These are phyloP conservation scores for Drosophila setosimentum DNA, from an alignment of 2,888 invertebrate species.

Conservation along the genomic window DNA sequence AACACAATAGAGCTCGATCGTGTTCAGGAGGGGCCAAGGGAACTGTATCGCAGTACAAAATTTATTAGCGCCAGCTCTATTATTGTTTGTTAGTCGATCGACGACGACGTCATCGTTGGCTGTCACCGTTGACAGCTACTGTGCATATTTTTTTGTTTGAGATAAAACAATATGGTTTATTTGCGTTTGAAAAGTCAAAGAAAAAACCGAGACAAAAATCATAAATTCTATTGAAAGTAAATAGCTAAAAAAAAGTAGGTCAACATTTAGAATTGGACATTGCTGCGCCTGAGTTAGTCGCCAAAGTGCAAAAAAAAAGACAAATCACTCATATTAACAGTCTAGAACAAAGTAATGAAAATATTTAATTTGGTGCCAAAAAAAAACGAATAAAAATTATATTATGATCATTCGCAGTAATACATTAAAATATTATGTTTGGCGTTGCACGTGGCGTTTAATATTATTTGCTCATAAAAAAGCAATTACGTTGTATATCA, in stretches of 20 bases:
- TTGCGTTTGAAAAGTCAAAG: conserved; percentile 26
- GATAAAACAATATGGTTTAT: conserved; percentile 41
- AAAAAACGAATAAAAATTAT: conserved; percentile 9
- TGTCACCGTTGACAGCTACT: conserved; percentile 64
- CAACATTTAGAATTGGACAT: conserved; percentile 47
- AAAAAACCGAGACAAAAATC: conserved; percentile 31
- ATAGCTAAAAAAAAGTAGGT: conserved; percentile 70
- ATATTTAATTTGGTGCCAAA: conserved; percentile 29
- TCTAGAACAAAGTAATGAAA: conserved; percentile 18
- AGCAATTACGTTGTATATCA: conserved; percentile 37
- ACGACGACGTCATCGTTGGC: conserved; percentile 58
- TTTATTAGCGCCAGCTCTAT: conserved; percentile 59
- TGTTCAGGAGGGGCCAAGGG: background rate
- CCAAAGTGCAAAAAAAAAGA: conserved; percentile 11
- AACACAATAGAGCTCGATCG: conserved; percentile 50
- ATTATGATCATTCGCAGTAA: conserved; percentile 11
- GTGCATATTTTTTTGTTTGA: conserved; percentile 31
- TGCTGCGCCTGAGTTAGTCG: conserved; percentile 40
- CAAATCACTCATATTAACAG: conserved; percentile 68
- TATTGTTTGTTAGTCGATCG: conserved; percentile 18
- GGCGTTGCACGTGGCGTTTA: conserved; percentile 51
- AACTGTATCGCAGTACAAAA: conserved; percentile 44
- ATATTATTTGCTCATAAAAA: conserved; percentile 49
- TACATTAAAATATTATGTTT: conserved; percentile 15
- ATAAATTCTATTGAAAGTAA: conserved; percentile 74